These are phyloP conservation scores for Drosophila tsacasi DNA, from an alignment of 1,140 invertebrate genomes.

Conservation along the genomic window DNA sequence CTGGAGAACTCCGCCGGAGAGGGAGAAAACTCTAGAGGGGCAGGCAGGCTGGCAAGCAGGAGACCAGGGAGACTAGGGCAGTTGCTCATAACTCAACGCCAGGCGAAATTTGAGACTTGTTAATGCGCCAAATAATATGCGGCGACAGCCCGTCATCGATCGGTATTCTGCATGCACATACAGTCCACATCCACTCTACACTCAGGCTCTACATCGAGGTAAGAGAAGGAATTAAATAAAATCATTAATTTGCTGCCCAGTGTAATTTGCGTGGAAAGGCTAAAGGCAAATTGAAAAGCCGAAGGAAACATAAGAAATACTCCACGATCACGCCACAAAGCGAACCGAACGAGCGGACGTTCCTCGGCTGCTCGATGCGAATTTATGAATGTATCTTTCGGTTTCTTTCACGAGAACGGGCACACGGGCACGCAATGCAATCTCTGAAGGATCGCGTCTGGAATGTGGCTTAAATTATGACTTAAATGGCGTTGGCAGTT, in stretches of 20 bases:
- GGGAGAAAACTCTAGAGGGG: constrained; percentile 13
- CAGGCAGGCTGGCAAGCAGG: background rate
- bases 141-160: constrained; percentile 57
- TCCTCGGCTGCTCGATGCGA: constrained; percentile 50
- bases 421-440: constrained; percentile 66
- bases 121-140: constrained; percentile 75
- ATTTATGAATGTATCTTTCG: constrained; percentile 77
- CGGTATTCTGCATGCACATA: background rate
- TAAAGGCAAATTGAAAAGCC: constrained; percentile 62
- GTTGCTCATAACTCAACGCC: constrained; percentile 61
- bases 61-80: constrained; percentile 30
- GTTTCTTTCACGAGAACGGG: constrained; percentile 61
- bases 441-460: constrained; percentile 81
- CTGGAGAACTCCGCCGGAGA: constrained; percentile 39
- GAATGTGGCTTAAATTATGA: constrained; percentile 84
- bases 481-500: constrained; percentile 83
- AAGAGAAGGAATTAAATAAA: constrained; percentile 29
- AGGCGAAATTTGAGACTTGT: constrained; percentile 76
- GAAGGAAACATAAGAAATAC: constrained; percentile 43
- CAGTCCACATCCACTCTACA: constrained; percentile 2
- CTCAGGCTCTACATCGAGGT: background rate
- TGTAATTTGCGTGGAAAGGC: constrained; percentile 20
- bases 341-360: background rate
- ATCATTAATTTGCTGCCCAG: constrained; percentile 39
- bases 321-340: constrained; percentile 42